Percentiles rank a stretch among this genome's conserved stretches.
Conservation (phyloP, 64 coral and sea anemone genomes). For the Porites australiensis region DNA sequence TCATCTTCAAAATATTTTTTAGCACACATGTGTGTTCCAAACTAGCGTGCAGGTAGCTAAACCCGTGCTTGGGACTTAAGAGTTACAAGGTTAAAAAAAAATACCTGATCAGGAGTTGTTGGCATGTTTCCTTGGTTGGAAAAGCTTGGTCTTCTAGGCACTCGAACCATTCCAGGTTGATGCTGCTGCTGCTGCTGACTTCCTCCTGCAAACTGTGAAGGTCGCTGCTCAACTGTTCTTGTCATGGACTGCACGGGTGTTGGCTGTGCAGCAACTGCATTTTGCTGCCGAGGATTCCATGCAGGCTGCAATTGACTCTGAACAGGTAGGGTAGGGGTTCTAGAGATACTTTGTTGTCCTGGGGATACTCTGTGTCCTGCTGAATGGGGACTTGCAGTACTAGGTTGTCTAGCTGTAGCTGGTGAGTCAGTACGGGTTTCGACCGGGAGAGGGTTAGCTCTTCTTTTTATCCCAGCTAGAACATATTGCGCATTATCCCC, state of each 20-base stretch:
- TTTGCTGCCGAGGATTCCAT: slow-evolving; percentile 38
- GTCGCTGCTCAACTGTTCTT: slow-evolving; percentile 3
- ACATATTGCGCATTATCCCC: slow-evolving; percentile 89
- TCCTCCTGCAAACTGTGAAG: neutral
- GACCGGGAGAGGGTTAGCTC: slow-evolving; percentile 76
- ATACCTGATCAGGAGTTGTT: slow-evolving; percentile 14
- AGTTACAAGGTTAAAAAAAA: neutral
- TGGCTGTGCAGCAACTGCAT: neutral
- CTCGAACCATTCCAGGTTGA: slow-evolving; percentile 27
- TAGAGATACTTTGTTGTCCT: slow-evolving; percentile 23
- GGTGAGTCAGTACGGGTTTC: slow-evolving; percentile 68
- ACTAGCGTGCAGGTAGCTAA: too few relatives aligned
- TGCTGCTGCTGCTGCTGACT: slow-evolving; percentile 25
- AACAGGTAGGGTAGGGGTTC: slow-evolving; percentile 33
- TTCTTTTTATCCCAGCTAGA: slow-evolving; percentile 72
- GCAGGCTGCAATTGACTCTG: slow-evolving; percentile 6
- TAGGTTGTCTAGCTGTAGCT: slow-evolving; percentile 50
- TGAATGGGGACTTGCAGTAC: slow-evolving; percentile 3
- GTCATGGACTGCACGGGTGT: neutral
- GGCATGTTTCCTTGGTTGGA: neutral
- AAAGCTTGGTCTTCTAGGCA: neutral
- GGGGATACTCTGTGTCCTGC: slow-evolving; percentile 35
- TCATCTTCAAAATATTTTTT: too few relatives aligned
- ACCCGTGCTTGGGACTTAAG: too few relatives aligned
- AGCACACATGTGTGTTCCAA: too few relatives aligned